Evolutionary conservation across 1,140 invertebrate species (phyloP).

Genomic region (Neuroterus valhalla): DNA sequence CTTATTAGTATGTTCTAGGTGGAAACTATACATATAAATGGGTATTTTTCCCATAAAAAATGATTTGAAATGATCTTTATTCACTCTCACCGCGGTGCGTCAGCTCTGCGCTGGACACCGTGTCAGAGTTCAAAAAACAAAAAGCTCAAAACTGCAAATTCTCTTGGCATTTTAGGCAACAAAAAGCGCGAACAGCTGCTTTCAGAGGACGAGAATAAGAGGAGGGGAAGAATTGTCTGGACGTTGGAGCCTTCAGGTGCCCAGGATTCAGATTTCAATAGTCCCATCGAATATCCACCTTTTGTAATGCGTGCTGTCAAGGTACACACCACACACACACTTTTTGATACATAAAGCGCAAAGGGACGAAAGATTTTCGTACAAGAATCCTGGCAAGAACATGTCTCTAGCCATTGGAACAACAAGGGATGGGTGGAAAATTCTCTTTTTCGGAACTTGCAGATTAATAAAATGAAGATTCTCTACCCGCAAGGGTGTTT

Average conservation of each 20-base stretch:
- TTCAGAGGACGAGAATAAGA: constrained; percentile 60
- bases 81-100: constrained; percentile 1
- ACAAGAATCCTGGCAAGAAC: constrained; percentile 18
- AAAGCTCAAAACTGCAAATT: constrained; percentile 55
- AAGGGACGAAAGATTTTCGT: constrained; percentile 37
- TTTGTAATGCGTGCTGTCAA: constrained; percentile 73
- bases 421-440: constrained; percentile 54
- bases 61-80: not conserved
- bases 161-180: constrained; percentile 71
- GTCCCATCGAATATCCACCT: constrained; percentile 67
- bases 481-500: not conserved
- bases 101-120: constrained; percentile 4
- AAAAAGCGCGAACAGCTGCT: constrained; percentile 63
- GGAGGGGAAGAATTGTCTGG: constrained; percentile 65
- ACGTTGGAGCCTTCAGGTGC: constrained; percentile 63
- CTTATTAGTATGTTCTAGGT: constrained; percentile 54
- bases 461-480: constrained; percentile 19
- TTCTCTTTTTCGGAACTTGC: constrained; percentile 16
- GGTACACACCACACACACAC: constrained; percentile 70
- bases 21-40: constrained; percentile 37
- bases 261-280: constrained; percentile 65
- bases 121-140: constrained; percentile 32
- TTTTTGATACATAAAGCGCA: constrained; percentile 61
- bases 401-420: not conserved
- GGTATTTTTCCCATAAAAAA: not conserved